Conservation (phyloP, 2,797 vertebrate genomes). For the Glyptemys insculpta region DNA sequence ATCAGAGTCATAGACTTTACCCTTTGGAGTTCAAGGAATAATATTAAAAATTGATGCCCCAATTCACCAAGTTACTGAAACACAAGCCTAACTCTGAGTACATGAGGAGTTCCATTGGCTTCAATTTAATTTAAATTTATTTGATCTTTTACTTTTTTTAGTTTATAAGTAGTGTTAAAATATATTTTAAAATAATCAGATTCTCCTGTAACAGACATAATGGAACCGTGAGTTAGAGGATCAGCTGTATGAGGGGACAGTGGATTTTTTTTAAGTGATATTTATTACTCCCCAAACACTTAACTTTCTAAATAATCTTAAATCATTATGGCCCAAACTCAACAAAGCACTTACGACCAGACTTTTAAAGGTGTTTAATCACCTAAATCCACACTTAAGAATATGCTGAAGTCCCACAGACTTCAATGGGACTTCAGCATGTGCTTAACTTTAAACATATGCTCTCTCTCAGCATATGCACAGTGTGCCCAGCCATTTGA, state of each 20-base stretch:
- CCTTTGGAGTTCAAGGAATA: not conserved
- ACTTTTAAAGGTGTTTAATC: not conserved
- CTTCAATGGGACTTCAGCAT: accelerated
- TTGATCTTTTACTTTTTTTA: not conserved
- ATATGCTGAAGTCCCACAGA: not conserved
- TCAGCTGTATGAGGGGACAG: not conserved
- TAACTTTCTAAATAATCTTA: not conserved
- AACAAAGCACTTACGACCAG: not conserved
- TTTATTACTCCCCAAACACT: not conserved
- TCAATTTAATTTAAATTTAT: not conserved
- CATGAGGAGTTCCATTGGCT: not conserved
- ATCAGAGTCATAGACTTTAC: not conserved
- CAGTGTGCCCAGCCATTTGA: too few relatives aligned
- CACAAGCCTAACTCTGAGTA: not conserved
- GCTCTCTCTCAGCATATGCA: too few relatives aligned
- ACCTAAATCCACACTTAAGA: accelerated
- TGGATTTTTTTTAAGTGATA: not conserved
- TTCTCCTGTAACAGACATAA: not conserved
- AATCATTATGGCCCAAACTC: not conserved
- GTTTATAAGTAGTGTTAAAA: not conserved
- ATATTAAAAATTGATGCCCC: not conserved
- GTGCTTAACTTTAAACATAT: not conserved
- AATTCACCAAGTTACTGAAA: not conserved
- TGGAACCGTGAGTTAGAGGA: not conserved
- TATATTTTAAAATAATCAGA: not conserved